phyloP scores from a whole-genome alignment of 2,113 vertebrate genomes.

The Nesogale talazaci region DNA sequence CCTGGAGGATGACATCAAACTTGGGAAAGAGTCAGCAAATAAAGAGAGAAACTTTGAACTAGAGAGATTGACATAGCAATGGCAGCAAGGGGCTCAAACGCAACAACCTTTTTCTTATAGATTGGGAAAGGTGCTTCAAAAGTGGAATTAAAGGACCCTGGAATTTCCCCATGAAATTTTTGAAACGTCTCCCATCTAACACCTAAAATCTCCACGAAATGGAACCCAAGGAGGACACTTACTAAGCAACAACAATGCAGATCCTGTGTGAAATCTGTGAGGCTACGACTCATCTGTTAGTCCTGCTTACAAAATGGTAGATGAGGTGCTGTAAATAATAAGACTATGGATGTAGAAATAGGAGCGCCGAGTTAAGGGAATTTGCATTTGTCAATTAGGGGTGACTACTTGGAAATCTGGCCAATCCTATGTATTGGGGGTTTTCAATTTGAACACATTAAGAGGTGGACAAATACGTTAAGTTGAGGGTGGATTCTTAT shows the following conservation, averaged over 20 bases:
- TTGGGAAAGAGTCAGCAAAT: neutral
- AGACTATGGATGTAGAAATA: neutral
- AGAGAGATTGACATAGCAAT: neutral
- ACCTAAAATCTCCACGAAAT: neutral
- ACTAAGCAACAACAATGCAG: neutral
- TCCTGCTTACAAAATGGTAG: neutral
- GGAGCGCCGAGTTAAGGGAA: neutral
- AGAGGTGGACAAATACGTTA: neutral
- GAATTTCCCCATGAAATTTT: too few relatives aligned
- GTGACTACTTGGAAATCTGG: neutral
- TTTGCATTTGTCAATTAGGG: neutral
- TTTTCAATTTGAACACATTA: neutral
- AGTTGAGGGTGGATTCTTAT: constrained; percentile 10
- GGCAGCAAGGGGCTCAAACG: neutral
- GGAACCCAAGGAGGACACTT: neutral
- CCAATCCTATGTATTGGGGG: neutral
- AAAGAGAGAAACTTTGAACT: neutral
- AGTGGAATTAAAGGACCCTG: too few relatives aligned
- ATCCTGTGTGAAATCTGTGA: neutral
- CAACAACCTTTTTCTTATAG: neutral
- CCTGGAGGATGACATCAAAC: neutral
- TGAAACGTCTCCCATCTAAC: too few relatives aligned
- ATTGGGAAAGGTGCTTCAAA: too few relatives aligned
- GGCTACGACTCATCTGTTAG: neutral
- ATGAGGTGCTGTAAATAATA: neutral